phyloP scores from a whole-genome alignment of 2,113 vertebrate genomes.

The Cranoglanis bouderius region DNA sequence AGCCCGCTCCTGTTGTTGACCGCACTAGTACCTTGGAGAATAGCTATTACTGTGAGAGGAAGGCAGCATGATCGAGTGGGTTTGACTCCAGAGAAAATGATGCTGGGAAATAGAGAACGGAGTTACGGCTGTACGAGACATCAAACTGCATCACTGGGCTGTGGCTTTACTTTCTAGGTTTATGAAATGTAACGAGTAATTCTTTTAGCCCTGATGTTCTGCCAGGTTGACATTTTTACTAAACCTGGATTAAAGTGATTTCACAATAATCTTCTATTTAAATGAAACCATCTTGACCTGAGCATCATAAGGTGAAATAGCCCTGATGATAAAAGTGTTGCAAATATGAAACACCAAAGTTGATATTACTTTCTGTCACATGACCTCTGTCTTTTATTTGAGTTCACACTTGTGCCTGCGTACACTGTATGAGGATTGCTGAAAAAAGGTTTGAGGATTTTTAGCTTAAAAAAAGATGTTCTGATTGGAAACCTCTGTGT shows the following conservation, averaged over 20 bases:
- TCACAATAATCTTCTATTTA: background rate
- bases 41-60: conserved; percentile 52
- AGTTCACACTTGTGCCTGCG: background rate
- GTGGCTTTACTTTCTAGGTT: conserved; percentile 27
- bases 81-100: conserved; percentile 41
- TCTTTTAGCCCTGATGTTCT: background rate
- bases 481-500: background rate
- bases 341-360: background rate
- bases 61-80: conserved; percentile 32
- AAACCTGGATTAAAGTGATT: background rate
- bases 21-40: conserved; percentile 45
- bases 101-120: conserved; percentile 40
- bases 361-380: background rate
- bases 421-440: background rate
- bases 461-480: background rate
- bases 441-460: background rate
- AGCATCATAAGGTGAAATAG: background rate
- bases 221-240: background rate
- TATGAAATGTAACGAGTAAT: conserved; percentile 36
- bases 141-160: conserved; percentile 26
- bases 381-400: background rate
- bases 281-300: too few relatives aligned
- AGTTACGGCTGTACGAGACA: conserved; percentile 22
- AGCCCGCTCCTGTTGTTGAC: conserved; percentile 53
- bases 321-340: background rate